Base-by-base conservation (phyloP, 2,888 invertebrate species). In the Scaptomyza parva region DNA sequence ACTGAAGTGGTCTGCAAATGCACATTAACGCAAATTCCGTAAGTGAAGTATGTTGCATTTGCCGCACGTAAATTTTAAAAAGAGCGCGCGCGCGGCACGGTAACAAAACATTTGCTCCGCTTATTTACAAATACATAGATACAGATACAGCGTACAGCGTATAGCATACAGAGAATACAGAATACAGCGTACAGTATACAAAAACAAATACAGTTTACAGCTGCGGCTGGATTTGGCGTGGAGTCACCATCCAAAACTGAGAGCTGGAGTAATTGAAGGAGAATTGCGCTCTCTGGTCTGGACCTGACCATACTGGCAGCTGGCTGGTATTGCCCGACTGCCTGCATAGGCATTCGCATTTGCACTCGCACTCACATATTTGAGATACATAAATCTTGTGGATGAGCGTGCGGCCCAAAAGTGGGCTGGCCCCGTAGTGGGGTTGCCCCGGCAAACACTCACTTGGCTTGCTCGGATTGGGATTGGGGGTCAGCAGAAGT, bases 11-110 rank as follows among this genome's bases (percentile, higher is more conserved):
- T 89, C 88, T 86, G 79, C 83, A 76, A 88, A 84, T 88, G 70
- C 85, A 77, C 89, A 88, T 88, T 88, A 86, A 88, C 81, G 86
- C 78, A 88, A 88, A 86, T 86, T 78, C 86, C 85, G 86, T 73
- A 88, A 89, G 86, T 86, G 89, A 78, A 86, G 81, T 80, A 89
- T 86, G 83, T 86, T 88, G 79, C 81, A 89, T 88, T 88, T 88
- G 83, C 88, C 77, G 85, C 76, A 89, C 88, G 85, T 89, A 88
- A 86, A 89, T 88, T 88, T 82, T 71, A 83, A 86, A 84, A 84
- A 14, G 35, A 17, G 37, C 1, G 17, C 17, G 72, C 8, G 37
- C 35, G 72, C 84, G 85, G 76, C 78, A 72, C 84, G 83, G 86
- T 80, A 84, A 83, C 82, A 85, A 85, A 87, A 87, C 82, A 85